Base-by-base conservation (phyloP, 2,113 vertebrate genomes). In the Otocyon megalotis region DNA sequence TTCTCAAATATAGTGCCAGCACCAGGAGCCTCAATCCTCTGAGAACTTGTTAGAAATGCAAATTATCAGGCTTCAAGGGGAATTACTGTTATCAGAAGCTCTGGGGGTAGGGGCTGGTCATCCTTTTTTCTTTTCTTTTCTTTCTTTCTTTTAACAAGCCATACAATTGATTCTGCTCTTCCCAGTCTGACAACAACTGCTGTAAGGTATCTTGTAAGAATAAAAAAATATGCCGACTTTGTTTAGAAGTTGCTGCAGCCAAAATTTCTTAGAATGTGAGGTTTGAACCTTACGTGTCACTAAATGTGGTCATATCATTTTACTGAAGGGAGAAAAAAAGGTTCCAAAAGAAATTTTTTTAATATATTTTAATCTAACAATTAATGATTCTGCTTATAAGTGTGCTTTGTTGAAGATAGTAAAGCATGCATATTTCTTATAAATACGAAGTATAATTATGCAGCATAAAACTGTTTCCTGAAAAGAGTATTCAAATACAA, bases 201-300 rank as follows among this genome's bases (percentile, higher is more conserved):
- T 62, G 8, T 26, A 81, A 79, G 50, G 11, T n/a, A 50, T 81
- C 19, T 81, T 4, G 19, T 94, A 92, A 72, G 83, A 83, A 91
- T 92, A 56, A 81, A 15, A 79, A 88, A 19, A 24, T 12, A 50
- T 3, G 19, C 0, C 8, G 28, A 50, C 56, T 92, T 97, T 89
- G 17, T 85, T 63, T 74, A 69, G 71, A 85, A 80, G 10, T 71
- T 71, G 10, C 53, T 60, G 28, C 1, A 80, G 50, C 10, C 9
- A 35, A 80, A 87, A 92, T 92, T 97, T 95, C 37, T 88, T 93
- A 92, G 54, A 83, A 79, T 54, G 67, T 80, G 62, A 93, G 6
- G 94, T 74, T 50, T 56, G 12, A 91, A 43, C 32, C 20, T 92
- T 94, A 83, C 96, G 67, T 89, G 72, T 53, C 43, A 94, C 67